phyloP scores from a whole-genome alignment of 2,888 invertebrate genomes.

The Aelia acuminata region DNA sequence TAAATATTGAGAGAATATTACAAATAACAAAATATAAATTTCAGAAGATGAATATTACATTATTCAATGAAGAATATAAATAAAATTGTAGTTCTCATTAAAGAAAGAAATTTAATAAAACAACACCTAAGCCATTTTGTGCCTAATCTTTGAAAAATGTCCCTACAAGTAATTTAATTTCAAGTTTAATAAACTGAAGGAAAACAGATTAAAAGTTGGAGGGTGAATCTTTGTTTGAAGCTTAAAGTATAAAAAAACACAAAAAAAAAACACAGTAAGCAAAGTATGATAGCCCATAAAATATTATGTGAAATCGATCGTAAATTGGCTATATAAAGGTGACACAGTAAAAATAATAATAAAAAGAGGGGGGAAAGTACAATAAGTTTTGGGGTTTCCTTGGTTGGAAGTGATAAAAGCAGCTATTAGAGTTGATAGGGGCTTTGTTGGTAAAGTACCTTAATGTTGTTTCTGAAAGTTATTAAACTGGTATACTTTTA shows the following conservation, averaged over 20 bases:
- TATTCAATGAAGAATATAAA: no score
- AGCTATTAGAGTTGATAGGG: constrained; percentile 33
- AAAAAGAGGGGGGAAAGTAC: background rate
- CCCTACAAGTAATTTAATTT: background rate
- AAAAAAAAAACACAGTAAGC: background rate
- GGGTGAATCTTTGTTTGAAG: background rate
- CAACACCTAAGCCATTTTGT: background rate
- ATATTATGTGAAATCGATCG: background rate
- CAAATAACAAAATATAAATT: no score
- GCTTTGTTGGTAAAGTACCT: constrained; percentile 36
- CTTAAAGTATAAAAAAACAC: background rate
- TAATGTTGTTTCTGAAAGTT: constrained; percentile 48
- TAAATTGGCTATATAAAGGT: constrained; percentile 36
- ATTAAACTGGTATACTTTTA: constrained; percentile 44
- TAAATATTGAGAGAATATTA: no score
- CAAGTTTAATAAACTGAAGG: background rate
- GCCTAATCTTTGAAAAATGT: background rate
- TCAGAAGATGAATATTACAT: no score
- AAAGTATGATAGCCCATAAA: background rate
- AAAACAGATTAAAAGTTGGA: constrained; percentile 9
- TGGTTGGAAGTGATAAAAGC: constrained; percentile 22
- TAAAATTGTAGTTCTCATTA: background rate
- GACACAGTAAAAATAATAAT: background rate
- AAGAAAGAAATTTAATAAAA: background rate
- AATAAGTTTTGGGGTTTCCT: constrained; percentile 25